These are phyloP conservation scores for Euthynnus affinis DNA, from an alignment of 2,797 vertebrate genomes.

Conservation along the genomic window DNA sequence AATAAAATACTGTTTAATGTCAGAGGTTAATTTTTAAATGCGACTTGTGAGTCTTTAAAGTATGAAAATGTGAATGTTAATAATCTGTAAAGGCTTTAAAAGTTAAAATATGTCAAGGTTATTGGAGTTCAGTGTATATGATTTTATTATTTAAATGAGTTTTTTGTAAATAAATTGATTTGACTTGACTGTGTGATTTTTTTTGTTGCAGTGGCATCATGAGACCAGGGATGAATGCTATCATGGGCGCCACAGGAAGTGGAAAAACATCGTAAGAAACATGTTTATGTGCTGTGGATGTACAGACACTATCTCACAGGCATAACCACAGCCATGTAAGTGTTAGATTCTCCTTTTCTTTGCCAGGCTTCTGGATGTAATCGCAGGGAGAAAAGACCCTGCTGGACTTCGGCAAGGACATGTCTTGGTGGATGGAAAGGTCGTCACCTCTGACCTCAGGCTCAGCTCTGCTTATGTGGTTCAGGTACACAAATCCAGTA, in stretches of 20 bases:
- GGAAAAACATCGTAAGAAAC: constrained; percentile 89
- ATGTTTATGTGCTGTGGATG: neutral
- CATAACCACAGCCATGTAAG: neutral
- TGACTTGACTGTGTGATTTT: neutral
- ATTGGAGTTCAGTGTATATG: neutral
- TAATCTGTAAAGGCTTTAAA: neutral
- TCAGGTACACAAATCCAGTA: constrained; percentile 76
- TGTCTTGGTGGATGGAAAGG: constrained; percentile 81
- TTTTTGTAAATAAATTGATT: neutral
- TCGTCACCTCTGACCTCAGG: constrained; percentile 79
- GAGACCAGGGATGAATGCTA: constrained; percentile 88
- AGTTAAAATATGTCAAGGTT: neutral
- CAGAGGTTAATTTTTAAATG: neutral
- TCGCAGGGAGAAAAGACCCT: constrained; percentile 86
- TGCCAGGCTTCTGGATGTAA: constrained; percentile 84
- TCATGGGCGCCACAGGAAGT: constrained; percentile 89
- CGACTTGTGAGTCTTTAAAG: neutral
- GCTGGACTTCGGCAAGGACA: constrained; percentile 79
- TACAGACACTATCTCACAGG: neutral
- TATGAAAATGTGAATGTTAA: neutral
- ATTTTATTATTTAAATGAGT: neutral
- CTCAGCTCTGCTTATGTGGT: constrained; percentile 87
- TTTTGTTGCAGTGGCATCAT: constrained; percentile 85
- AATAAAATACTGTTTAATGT: neutral
- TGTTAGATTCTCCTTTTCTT: neutral